A percentile compares a stretch with the other conserved stretches of the same genome.
These are phyloP conservation scores for Andrena dorsata DNA, from an alignment of 2,888 invertebrate genomes.

Conservation along the genomic window DNA sequence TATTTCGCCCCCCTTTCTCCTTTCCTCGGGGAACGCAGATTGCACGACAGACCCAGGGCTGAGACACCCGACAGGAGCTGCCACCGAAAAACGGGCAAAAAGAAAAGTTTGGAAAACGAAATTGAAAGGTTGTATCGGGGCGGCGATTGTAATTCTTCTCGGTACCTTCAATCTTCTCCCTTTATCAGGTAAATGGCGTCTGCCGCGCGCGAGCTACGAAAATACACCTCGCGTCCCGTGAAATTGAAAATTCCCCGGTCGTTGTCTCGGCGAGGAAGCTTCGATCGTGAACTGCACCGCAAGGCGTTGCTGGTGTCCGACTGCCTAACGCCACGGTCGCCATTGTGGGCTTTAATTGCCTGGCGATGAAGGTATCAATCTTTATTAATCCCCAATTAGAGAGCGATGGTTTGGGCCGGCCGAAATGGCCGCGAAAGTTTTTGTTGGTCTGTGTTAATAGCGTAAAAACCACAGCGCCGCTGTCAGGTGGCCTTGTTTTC, in stretches of 20 bases:
- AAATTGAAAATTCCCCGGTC: slow-evolving; percentile 18
- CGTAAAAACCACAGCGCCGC: background rate
- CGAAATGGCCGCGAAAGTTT: slow-evolving; percentile 64
- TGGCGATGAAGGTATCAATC: slow-evolving; percentile 80
- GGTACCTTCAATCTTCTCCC: slow-evolving; percentile 29
- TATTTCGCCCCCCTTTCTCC: slow-evolving; percentile 28
- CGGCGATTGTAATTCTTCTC: slow-evolving; percentile 44
- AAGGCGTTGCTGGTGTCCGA: slow-evolving; percentile 1
- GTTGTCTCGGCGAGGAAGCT: slow-evolving; percentile 26
- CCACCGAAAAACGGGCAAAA: slow-evolving; percentile 29
- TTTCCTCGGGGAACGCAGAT: slow-evolving; percentile 61
- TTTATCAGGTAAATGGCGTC: slow-evolving; percentile 40
- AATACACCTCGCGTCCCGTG: slow-evolving; percentile 30
- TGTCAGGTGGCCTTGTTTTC: slow-evolving; percentile 53
- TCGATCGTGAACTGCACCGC: slow-evolving; percentile 40
- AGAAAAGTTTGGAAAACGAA: slow-evolving; percentile 39
- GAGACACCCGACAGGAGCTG: slow-evolving; percentile 58
- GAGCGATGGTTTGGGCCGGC: slow-evolving; percentile 75
- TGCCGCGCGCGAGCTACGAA: slow-evolving; percentile 36
- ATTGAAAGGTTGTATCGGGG: slow-evolving; percentile 51
- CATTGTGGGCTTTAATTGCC: slow-evolving; percentile 75
- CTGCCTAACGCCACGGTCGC: background rate
- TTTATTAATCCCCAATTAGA: slow-evolving; percentile 80
- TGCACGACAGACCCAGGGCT: slow-evolving; percentile 61
- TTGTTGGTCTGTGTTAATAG: too few relatives aligned